Evolutionary conservation across 1,140 invertebrate species (phyloP), one percentile per base, ranked within the genome.

Genomic region (Drosophila setifemur): DNA sequence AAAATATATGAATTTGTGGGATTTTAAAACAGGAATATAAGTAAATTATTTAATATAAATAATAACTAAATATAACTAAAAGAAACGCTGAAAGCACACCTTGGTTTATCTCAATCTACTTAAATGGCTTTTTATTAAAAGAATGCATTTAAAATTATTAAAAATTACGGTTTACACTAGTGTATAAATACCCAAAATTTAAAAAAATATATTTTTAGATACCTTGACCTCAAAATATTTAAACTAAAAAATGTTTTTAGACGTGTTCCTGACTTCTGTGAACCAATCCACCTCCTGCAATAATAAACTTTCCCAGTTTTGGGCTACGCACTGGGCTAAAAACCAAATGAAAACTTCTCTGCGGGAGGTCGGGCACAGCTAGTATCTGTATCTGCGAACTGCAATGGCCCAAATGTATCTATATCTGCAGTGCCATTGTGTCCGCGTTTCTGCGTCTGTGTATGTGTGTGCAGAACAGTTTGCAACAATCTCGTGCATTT

Each of bases 401-500:
- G 42, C 45, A 57, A 33, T 29, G 39, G 47, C 31, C 26, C 26
- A 29, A 50, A 23, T 57, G 48, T 76, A 64, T 53, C 39, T 64
- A 9, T 58, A 44, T 57, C 44, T 37, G 55, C 79, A 73, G 63
- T 55, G 60, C 33, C 60, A 49, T 37, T 54, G 49, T 52, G 45
- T 66, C 64, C 43, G 40, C 52, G 31, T 57, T 28, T 39, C 31
- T 23, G 33, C 53, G 61, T 60, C 69, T 45, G 57, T 14, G 68
- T 67, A 45, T 52, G 48, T 58, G 31, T 44, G 23, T 45, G 23
- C 9, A 21, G 60, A 78, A 73, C 76, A 78, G 76, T 83, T 73
- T 48, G 73, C 54, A 85, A 85, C 75, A 76, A 78, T 70, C 54
- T 72, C 50, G 26, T 48, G 60, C 35, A 40, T 45, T 57, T 35